A percentile compares a stretch with the other conserved stretches of the same genome.
Evolutionary conservation across 2,113 vertebrate species (phyloP).

Genomic region (Pontoporia blainvillei): DNA sequence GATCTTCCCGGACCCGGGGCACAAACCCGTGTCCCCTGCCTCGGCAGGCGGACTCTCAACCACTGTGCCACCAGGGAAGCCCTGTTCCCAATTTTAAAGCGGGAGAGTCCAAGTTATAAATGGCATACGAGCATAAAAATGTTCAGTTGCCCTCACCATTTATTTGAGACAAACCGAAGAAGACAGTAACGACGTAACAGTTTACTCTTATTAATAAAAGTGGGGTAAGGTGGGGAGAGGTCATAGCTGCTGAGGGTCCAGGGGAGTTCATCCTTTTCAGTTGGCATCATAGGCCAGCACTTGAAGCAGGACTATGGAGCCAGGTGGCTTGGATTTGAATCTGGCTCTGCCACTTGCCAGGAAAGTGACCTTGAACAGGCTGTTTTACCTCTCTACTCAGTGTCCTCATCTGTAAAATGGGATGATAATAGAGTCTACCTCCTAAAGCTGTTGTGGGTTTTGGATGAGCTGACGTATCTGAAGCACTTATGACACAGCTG

Average conservation of each 20-base stretch:
- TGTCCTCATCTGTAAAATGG: neutral
- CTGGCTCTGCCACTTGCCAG: neutral
- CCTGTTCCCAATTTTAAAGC: neutral
- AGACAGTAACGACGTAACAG: accelerated
- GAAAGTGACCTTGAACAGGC: neutral
- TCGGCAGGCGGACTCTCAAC: no score
- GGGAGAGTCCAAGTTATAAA: neutral
- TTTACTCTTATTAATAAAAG: neutral
- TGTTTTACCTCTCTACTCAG: neutral
- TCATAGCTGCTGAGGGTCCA: neutral
- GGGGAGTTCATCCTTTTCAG: neutral
- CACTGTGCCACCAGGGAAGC: no score
- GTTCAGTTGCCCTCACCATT: neutral
- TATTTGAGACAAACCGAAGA: neutral
- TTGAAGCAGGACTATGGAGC: neutral
- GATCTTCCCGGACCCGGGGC: no score
- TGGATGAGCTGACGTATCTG: neutral
- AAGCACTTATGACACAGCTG: neutral
- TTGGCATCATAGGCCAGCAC: neutral
- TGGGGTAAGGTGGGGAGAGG: neutral
- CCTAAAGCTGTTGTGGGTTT: neutral
- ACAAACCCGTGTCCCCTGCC: no score
- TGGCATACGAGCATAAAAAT: neutral
- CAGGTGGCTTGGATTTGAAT: neutral
- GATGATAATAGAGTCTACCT: neutral